phyloP scores from a whole-genome alignment of 1,140 invertebrate genomes.

The Pseudomyrmex pallidus region DNA sequence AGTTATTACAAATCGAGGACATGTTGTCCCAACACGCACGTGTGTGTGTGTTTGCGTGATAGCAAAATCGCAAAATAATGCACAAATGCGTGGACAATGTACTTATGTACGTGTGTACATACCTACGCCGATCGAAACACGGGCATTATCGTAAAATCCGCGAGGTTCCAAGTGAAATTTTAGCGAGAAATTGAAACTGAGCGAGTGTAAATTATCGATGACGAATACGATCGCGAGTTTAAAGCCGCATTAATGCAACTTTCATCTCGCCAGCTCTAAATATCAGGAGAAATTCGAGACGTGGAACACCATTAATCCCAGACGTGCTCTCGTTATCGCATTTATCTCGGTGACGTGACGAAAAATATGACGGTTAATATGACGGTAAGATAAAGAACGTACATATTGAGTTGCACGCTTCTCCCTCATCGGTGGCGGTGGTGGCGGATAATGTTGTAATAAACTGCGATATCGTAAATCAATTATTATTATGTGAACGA shows the following conservation, averaged over 20 bases:
- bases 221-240: conserved; percentile 28
- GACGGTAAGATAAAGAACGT: conserved; percentile 51
- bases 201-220: conserved; percentile 40
- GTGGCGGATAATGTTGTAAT: conserved; percentile 39
- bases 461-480: conserved; percentile 45
- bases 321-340: conserved; percentile 40
- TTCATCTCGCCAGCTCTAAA: conserved; percentile 44
- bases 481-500: conserved; percentile 43
- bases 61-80: neutral
- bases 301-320: conserved; percentile 42
- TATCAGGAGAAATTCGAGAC: conserved; percentile 43
- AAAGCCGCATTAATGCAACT: conserved; percentile 50
- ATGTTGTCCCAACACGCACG: too few relatives aligned
- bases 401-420: conserved; percentile 8
- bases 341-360: conserved; percentile 47
- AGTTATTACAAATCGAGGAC: conserved; percentile 19
- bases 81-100: conserved; percentile 22
- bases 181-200: conserved; percentile 5
- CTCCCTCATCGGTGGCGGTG: conserved; percentile 24
- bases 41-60: neutral
- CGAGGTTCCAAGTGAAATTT: conserved; percentile 21
- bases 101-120: too few relatives aligned
- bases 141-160: conserved; percentile 1
- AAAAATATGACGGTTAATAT: conserved; percentile 58
- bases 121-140: conserved; percentile 19